Base-by-base conservation (phyloP, 2,797 vertebrate genomes). In the Chaetophractus vellerosus region DNA sequence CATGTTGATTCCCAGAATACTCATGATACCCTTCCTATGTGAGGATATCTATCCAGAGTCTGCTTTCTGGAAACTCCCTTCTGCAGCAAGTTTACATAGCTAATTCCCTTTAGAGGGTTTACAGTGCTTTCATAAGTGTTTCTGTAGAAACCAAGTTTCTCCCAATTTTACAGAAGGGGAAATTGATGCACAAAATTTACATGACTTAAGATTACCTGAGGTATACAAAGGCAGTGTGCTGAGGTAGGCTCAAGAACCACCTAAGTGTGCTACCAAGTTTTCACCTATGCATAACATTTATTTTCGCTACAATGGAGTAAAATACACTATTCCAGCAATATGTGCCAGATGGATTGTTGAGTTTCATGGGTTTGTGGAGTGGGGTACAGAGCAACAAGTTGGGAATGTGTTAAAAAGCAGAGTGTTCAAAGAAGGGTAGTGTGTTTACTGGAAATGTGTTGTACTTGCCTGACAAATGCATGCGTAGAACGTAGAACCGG, bases 291-390 rank as follows among this genome's bases (percentile, higher is more conserved):
- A 80, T 88, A 90, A 95, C 89, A 96, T 96, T 96, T 96, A 96
- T 96, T 96, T 97, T 97, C 96, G 76, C 90, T 94, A 89, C 94
- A 96, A 94, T 79, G 93, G 87, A 94, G 76, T 78, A 96, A 96
- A 97, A 96, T 80, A 94, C 26, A 81, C 66, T 63, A 69, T 75
- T 95, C 81, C 50, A 79, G 76, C 84, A 78, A 84, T 88, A 59
- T 36, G 26, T 75, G 74, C 94, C 96, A 96, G 96, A 96, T 96
- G 95, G 94, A 94, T 93, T 90, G 75, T 64, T 94, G 90, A 92
- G 91, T 93, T 86, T 74, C 11, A 10, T 96, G 79, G 78, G 45
- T 86, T 91, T 97, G 79, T 71, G 41, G 66, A 78, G 84, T 82
- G 23, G 24, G 63, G 57, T 90, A 79, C 75, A 61, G 57, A 74